These are phyloP conservation scores for Labroides dimidiatus DNA, from an alignment of 2,797 vertebrate genomes.

Conservation along the genomic window DNA sequence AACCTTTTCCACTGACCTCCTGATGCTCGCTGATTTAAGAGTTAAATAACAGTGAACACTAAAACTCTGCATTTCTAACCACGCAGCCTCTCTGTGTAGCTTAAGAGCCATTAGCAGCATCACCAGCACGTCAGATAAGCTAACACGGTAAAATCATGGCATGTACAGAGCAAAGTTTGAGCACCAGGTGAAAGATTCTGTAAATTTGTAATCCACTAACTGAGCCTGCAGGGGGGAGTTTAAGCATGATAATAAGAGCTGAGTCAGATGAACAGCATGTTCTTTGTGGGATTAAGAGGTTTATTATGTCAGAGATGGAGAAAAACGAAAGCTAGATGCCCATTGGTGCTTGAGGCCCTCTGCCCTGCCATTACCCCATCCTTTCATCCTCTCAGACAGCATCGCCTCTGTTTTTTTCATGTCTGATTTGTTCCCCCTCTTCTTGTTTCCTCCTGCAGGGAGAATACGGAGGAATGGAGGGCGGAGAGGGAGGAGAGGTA, in stretches of 20 bases:
- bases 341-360: slow-evolving; percentile 27
- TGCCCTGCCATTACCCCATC: slow-evolving; percentile 26
- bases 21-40: slow-evolving; percentile 27
- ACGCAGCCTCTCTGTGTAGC: slow-evolving; percentile 5
- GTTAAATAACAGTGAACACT: slow-evolving; percentile 21
- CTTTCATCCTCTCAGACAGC: slow-evolving; percentile 13
- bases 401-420: background rate
- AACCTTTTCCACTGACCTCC: slow-evolving; percentile 24
- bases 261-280: slow-evolving; percentile 41
- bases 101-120: slow-evolving; percentile 24
- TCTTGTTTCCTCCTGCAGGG: slow-evolving; percentile 66
- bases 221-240: background rate
- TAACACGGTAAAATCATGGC: slow-evolving; percentile 21
- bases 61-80: slow-evolving; percentile 57
- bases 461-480: slow-evolving; percentile 85
- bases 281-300: slow-evolving; percentile 13
- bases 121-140: slow-evolving; percentile 18
- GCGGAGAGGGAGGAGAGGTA: slow-evolving; percentile 86
- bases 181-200: slow-evolving; percentile 12
- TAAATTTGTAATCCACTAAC: slow-evolving; percentile 46
- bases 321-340: background rate
- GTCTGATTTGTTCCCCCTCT: background rate
- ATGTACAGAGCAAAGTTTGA: slow-evolving; percentile 43
- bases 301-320: slow-evolving; percentile 7
- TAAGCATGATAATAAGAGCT: slow-evolving; percentile 39